phyloP scores from a whole-genome alignment of 2,797 vertebrate genomes.

The Cygnus olor region DNA sequence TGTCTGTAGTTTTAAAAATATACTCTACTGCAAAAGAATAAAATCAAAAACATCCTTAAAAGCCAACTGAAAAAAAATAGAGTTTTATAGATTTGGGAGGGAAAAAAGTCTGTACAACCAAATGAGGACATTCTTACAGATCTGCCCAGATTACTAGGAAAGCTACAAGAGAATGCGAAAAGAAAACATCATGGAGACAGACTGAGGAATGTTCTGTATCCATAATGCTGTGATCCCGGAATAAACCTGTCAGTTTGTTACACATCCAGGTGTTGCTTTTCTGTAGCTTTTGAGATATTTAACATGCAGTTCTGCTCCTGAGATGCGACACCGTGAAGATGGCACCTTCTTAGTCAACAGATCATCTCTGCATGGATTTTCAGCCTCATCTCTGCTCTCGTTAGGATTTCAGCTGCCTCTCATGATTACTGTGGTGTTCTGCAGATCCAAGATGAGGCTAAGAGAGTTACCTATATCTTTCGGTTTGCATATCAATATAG shows the following conservation, averaged over 20 bases:
- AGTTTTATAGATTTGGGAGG: neutral
- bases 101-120: neutral
- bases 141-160: conserved; percentile 12
- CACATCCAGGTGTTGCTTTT: conserved; percentile 56
- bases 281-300: conserved; percentile 41
- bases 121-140: neutral
- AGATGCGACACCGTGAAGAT: conserved; percentile 26
- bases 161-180: neutral
- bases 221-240: conserved; percentile 46
- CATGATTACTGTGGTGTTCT: neutral
- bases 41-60: neutral
- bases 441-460: neutral
- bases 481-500: neutral
- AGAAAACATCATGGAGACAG: neutral
- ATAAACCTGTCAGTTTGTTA: conserved; percentile 49
- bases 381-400: neutral
- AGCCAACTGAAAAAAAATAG: neutral
- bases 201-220: neutral
- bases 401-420: conserved; percentile 44
- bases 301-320: neutral
- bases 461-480: neutral
- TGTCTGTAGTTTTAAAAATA: neutral
- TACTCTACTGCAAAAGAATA: neutral
- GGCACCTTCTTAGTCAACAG: conserved; percentile 31
- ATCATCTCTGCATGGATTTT: conserved; percentile 57